Conservation (phyloP, 2,888 invertebrate species). For the Drosophila greeni region DNA sequence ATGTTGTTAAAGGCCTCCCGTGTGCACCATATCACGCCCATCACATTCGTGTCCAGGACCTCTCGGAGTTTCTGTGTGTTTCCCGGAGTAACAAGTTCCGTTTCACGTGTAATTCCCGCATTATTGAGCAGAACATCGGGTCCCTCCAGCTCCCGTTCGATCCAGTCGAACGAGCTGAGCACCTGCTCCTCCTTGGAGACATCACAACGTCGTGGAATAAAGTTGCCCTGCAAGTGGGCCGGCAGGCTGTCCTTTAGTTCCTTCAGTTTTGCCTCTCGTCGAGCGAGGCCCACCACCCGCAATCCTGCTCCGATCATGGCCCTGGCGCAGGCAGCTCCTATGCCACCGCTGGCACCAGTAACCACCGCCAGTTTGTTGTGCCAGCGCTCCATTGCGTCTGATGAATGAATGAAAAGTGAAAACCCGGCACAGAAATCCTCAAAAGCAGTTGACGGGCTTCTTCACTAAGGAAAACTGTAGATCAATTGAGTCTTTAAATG, state of each 20-base stretch:
- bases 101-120: constrained; percentile 79
- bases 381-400: constrained; percentile 81
- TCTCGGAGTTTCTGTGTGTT: constrained; percentile 76
- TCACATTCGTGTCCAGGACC: constrained; percentile 80
- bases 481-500: not conserved
- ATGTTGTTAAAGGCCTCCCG: constrained; percentile 80
- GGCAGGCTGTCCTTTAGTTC: constrained; percentile 71
- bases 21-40: constrained; percentile 80
- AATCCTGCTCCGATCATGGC: constrained; percentile 80
- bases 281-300: constrained; percentile 81
- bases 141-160: constrained; percentile 80
- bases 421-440: not conserved
- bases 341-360: constrained; percentile 83
- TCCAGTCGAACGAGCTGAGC: constrained; percentile 80
- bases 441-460: constrained; percentile 24
- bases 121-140: constrained; percentile 82
- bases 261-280: constrained; percentile 78
- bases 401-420: constrained; percentile 12
- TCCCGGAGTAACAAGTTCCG: constrained; percentile 69
- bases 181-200: constrained; percentile 81
- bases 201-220: constrained; percentile 81
- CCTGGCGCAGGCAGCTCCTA: constrained; percentile 80
- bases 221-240: constrained; percentile 62
- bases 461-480: not conserved
- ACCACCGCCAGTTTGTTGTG: constrained; percentile 82